Evolutionary conservation across 2,888 invertebrate genomes (phyloP).

Genomic region (Tetropium fuscum): DNA sequence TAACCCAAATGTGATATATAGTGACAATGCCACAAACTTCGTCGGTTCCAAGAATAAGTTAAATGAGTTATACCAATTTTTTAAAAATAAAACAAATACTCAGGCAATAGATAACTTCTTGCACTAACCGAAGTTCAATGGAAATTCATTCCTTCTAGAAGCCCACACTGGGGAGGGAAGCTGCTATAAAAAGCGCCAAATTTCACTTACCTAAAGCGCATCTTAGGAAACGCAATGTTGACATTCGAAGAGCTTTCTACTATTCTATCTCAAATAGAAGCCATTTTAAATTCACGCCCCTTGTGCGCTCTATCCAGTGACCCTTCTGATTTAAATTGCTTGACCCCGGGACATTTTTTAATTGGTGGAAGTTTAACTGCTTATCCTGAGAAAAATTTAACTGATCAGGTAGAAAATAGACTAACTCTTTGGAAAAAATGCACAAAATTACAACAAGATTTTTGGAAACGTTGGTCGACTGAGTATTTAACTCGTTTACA

Average conservation of each 20-base stretch:
- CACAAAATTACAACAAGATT: background rate
- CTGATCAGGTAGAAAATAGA: constrained; percentile 1
- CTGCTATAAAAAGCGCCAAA: background rate
- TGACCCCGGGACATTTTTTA: constrained; percentile 14
- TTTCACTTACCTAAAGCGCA: background rate
- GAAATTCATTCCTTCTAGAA: background rate
- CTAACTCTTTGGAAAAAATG: background rate
- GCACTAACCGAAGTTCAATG: background rate
- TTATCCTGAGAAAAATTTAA: constrained; percentile 13
- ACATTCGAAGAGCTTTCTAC: constrained; percentile 9
- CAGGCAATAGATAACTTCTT: background rate
- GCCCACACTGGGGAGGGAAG: background rate
- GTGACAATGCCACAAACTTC: constrained; percentile 25
- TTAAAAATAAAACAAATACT: background rate
- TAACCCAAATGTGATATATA: background rate
- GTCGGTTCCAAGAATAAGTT: constrained; percentile 9
- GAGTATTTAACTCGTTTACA: constrained; percentile 15
- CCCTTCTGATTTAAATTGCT: constrained; percentile 7
- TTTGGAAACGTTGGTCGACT: constrained; percentile 4
- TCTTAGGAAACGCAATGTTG: background rate
- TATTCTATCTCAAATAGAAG: background rate
- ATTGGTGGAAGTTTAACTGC: constrained; percentile 4
- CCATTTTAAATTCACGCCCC: background rate
- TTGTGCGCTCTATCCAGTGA: background rate
- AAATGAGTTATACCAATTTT: constrained; percentile 7